These are phyloP conservation scores for Norana najaformis DNA, from an alignment of 2,888 invertebrate genomes.

Conservation along the genomic window DNA sequence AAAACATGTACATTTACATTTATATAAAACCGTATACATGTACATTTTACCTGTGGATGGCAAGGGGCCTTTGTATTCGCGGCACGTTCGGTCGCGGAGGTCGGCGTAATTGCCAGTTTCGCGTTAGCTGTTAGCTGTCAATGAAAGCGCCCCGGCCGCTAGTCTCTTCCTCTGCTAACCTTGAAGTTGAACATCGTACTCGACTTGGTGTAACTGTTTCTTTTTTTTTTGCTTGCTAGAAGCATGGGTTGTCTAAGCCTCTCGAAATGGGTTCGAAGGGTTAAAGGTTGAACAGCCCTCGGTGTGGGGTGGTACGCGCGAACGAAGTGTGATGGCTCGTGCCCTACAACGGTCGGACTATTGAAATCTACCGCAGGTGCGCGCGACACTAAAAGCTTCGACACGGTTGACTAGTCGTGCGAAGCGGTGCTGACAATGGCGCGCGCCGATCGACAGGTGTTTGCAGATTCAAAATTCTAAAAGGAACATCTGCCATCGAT, in stretches of 20 bases:
- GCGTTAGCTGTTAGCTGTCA: too few species aligned
- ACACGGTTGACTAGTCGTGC: background rate
- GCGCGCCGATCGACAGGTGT: constrained; percentile 15
- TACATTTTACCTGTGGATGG: background rate
- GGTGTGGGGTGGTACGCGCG: constrained; percentile 15
- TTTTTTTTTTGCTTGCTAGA: background rate
- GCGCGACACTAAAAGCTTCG: background rate
- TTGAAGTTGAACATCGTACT: background rate
- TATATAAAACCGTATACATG: too few species aligned
- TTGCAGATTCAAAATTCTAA: constrained; percentile 4
- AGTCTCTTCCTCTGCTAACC: too few species aligned
- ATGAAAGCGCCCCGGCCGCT: background rate
- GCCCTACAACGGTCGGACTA: constrained; percentile 14
- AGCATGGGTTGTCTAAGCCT: background rate
- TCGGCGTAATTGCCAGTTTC: background rate
- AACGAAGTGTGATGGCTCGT: constrained; percentile 23
- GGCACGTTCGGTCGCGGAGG: too few species aligned
- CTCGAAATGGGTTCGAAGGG: background rate
- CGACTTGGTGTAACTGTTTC: background rate
- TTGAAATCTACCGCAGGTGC: background rate
- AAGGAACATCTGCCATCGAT: constrained; percentile 19
- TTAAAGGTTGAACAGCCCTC: background rate
- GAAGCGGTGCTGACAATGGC: constrained; percentile 10
- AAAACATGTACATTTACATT: too few species aligned
- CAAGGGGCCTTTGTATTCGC: background rate